Evolutionary conservation across 1,140 invertebrate species (phyloP), one percentile per base, ranked within the genome.

Genomic region (Rhagoletis zephyria): DNA sequence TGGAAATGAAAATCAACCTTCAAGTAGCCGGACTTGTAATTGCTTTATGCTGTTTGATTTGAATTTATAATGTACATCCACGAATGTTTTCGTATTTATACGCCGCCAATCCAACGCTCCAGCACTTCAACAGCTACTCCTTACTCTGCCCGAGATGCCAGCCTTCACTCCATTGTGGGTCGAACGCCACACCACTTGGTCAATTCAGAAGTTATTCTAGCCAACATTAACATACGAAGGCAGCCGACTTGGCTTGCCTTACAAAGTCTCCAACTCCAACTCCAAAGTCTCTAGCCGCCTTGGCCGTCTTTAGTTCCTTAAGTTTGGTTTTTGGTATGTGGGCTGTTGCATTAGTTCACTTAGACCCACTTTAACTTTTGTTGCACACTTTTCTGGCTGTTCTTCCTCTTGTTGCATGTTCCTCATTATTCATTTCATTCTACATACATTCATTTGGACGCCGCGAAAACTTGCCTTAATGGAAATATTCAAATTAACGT

Each of bases 401-500:
- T 19, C 0, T 51, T 81, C 14, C 10, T 81, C 6, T 81, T 81
- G 16, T 59, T n/a, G 45, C 45, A 30, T 56, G 74, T n/a, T 81
- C 4, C 48, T 81, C 48, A 19, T 81, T 81, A 81, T 81, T 81
- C 74, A 81, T 81, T 16, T 48, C 51, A 16, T 81, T 30, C 30
- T 30, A 30, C 30, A 30, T 51, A 81, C 48, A 81, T 81, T 81
- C 48, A 81, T 81, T 81, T n/a, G 19, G 74, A 81, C 48, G 51
- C 74, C 48, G 74, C 51, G 74, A 51, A 81, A 81, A 81, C 48
- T 81, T 81, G 74, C 19, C 51, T 81, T 81, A 81, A 81, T 81
- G 74, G 74, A 81, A 81, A 81, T 81, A 81, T 81, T 81, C 74
- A 81, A 81, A 81, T 81, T 81, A 81, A 81, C 74, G 74, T 56